Base-by-base conservation (phyloP, 2,113 vertebrate genomes). In the Suncus etruscus region DNA sequence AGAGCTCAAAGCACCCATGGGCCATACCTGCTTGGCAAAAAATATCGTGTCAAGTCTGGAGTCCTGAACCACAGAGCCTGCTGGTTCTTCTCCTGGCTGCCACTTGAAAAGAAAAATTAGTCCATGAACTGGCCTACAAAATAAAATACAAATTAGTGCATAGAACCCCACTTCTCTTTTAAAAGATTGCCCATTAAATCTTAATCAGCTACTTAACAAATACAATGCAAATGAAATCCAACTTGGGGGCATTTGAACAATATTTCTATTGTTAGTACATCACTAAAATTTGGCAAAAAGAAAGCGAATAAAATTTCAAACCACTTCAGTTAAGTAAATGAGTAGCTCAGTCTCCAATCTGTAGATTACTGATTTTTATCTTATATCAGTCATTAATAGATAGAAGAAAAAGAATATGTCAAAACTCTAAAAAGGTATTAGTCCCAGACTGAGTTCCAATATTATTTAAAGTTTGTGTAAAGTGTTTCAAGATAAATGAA, bases 101-200 rank as follows among this genome's bases (percentile, higher is more conserved):
- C 99, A 99, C 96, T 99, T 99, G 97, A 99, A 99, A 76, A 99
- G 98, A 97, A 99, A 99, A 96, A 99, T 99, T 93, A 99, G 96
- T 31, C 99, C 99, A 89, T 99, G 99, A 91, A 99, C 99, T 45
- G 99, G 99, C 97, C 99, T 99, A 97, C 50, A 98, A 98, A 97
- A 95, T 58, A 95, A 94, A 95, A 93, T 22, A 25, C 1, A 82
- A 89, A 61, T 93, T 63, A 95, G 74, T 79, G 91, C 90, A 90
- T n/a, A 24, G 91, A 92, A 63, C 1, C 32, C 31, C 78, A 39
- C 68, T 80, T 75, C 18, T 73, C 74, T 78, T n/a, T n/a, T 54
- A 61, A 85, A 7, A 83, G 1, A 24, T 0, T 58, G 6, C 22
- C 76, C 83, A 20, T 54, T 65, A 94, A 77, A 50, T 86, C 84